These are phyloP conservation scores for Rhineura floridana DNA, from an alignment of 2,113 vertebrate species.

Conservation along the genomic window DNA sequence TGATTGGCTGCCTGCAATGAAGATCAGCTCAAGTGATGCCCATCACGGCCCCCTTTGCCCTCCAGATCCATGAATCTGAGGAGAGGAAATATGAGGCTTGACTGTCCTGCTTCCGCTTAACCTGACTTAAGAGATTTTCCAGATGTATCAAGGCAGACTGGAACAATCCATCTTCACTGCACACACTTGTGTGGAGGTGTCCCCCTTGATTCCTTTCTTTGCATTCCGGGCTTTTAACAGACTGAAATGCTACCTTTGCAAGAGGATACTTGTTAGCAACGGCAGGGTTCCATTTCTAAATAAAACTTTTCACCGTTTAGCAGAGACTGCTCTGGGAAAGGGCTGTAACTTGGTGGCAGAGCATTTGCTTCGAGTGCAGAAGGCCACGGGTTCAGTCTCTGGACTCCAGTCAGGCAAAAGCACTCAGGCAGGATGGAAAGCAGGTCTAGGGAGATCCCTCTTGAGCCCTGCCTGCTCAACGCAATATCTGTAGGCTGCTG, in stretches of 20 bases:
- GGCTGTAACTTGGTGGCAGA: no score
- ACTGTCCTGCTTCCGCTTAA: background rate
- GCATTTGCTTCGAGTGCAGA: no score
- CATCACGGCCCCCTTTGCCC: background rate
- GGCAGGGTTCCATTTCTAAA: no score
- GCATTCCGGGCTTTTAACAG: background rate
- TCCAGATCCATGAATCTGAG: background rate
- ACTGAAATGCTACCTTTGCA: background rate
- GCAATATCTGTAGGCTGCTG: background rate
- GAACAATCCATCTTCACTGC: constrained; percentile 5
- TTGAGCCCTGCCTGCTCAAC: background rate
- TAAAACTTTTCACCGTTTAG: no score
- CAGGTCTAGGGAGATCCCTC: background rate
- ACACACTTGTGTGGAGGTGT: background rate
- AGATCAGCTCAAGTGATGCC: background rate
- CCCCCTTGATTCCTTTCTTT: background rate
- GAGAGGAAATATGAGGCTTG: background rate
- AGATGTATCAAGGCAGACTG: background rate
- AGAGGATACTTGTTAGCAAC: background rate
- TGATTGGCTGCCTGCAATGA: background rate
- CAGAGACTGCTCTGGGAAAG: no score
- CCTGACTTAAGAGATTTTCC: constrained; percentile 12
- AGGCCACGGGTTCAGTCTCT: no score
- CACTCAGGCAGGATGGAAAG: no score
- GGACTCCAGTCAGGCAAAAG: no score